These are phyloP conservation scores for Leptogaster cylindrica DNA, from an alignment of 2,888 invertebrate genomes.

Conservation along the genomic window DNA sequence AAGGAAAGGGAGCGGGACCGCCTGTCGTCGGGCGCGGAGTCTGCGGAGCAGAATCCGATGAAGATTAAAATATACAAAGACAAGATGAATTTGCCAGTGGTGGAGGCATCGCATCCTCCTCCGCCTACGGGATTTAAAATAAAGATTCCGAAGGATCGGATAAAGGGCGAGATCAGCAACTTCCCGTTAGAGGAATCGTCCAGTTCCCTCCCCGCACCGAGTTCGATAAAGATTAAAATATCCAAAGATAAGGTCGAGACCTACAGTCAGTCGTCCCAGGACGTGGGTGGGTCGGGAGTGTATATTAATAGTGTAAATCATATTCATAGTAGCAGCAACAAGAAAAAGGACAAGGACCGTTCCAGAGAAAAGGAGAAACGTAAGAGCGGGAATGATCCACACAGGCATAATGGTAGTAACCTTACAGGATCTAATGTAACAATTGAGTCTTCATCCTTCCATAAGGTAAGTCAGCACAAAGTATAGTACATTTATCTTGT, in stretches of 20 bases:
- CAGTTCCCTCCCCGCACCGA: constrained; percentile 50
- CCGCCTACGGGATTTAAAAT: constrained; percentile 70
- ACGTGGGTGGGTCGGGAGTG: constrained; percentile 41
- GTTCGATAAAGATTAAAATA: constrained; percentile 79
- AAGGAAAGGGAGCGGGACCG: constrained; percentile 54
- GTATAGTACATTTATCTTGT: no score
- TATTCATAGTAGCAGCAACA: constrained; percentile 53
- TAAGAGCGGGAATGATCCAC: constrained; percentile 54
- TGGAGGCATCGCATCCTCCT: constrained; percentile 53
- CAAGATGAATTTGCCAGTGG: constrained; percentile 60
- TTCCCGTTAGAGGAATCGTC: constrained; percentile 41
- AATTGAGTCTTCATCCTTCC: constrained; percentile 46
- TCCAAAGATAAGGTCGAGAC: constrained; percentile 75
- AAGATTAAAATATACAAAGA: constrained; percentile 70
- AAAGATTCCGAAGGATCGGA: constrained; percentile 79
- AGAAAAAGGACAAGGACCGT: constrained; percentile 59
- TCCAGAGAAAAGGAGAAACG: constrained; percentile 58
- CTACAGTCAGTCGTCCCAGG: constrained; percentile 52
- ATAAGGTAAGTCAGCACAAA: no score
- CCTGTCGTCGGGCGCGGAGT: constrained; percentile 24
- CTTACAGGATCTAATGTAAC: constrained; percentile 29
- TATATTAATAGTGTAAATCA: constrained; percentile 44
- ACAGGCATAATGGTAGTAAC: constrained; percentile 55
- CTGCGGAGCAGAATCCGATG: constrained; percentile 49
- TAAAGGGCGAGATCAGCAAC: constrained; percentile 67